Conservation (phyloP, 2,113 vertebrate species). For the Montifringilla adamsi region DNA sequence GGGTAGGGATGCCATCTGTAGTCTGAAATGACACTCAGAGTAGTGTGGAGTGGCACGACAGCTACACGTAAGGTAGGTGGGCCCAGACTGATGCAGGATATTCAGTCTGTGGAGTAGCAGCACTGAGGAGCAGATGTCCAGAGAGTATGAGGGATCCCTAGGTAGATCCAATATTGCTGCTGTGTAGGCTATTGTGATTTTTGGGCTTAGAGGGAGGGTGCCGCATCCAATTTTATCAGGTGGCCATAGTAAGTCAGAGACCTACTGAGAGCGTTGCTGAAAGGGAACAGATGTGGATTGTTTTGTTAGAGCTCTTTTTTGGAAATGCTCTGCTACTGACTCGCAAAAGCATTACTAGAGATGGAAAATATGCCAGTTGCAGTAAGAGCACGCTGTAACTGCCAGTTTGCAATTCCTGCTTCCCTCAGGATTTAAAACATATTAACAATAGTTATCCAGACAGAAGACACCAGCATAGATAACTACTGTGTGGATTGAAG, state of each 20-base stretch:
- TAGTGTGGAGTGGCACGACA: not conserved
- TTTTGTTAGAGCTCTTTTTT: slow-evolving; percentile 40
- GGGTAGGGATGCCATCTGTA: slow-evolving; percentile 49
- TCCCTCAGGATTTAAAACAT: not conserved
- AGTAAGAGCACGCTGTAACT: not conserved
- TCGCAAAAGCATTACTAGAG: slow-evolving; percentile 3
- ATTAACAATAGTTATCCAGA: not conserved
- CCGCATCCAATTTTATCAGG: slow-evolving; percentile 42
- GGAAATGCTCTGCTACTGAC: not conserved
- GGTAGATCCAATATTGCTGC: not conserved
- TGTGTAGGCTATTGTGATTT: not conserved
- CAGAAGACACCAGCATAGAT: not conserved
- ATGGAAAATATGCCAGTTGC: slow-evolving; percentile 24
- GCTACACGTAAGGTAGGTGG: not conserved
- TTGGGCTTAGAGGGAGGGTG: not conserved
- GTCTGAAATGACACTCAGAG: not conserved
- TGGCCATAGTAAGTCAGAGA: not conserved
- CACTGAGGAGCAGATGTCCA: slow-evolving; percentile 30
- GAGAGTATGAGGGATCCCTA: not conserved
- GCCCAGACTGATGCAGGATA: not conserved
- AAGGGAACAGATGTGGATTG: slow-evolving; percentile 54
- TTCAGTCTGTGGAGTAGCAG: not conserved
- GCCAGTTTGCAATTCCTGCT: not conserved
- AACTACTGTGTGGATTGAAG: not conserved
- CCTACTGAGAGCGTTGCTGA: slow-evolving; percentile 27